Conservation (phyloP, 2,113 vertebrate species). For the Eclectus roratus region DNA sequence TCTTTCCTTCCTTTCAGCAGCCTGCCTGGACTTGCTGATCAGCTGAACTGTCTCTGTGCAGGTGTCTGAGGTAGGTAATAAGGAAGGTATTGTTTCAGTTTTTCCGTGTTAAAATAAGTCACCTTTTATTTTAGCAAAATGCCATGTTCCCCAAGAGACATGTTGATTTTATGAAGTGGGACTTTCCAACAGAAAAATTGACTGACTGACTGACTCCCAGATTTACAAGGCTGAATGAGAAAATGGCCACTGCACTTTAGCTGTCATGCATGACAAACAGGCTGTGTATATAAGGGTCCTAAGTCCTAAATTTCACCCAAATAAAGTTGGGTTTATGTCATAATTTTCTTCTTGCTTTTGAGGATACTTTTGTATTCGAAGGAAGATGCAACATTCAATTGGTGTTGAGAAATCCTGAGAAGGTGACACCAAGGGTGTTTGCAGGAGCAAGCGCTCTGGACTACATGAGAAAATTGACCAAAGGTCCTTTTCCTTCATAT, state of each 20-base stretch:
- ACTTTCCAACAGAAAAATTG: background rate
- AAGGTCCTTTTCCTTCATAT: background rate
- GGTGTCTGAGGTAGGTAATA: background rate
- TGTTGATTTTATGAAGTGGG: background rate
- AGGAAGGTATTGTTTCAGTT: background rate
- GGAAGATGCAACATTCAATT: background rate
- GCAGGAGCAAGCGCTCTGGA: background rate
- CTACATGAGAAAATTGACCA: background rate
- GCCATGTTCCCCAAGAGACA: background rate
- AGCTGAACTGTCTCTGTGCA: background rate
- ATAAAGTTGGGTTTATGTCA: background rate
- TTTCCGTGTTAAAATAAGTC: background rate
- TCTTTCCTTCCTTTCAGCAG: background rate
- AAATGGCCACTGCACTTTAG: background rate
- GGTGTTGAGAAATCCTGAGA: rapidly evolving
- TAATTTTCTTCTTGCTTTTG: background rate
- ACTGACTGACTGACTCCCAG: background rate
- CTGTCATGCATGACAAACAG: background rate
- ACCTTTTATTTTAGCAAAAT: background rate
- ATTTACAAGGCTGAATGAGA: background rate
- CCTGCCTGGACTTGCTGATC: background rate
- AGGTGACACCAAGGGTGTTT: background rate
- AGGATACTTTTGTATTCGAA: background rate
- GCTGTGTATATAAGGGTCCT: background rate
- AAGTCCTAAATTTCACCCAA: background rate